Evolutionary conservation across 2,797 vertebrate genomes (phyloP).

Genomic region (Apogon hyalosoma): DNA sequence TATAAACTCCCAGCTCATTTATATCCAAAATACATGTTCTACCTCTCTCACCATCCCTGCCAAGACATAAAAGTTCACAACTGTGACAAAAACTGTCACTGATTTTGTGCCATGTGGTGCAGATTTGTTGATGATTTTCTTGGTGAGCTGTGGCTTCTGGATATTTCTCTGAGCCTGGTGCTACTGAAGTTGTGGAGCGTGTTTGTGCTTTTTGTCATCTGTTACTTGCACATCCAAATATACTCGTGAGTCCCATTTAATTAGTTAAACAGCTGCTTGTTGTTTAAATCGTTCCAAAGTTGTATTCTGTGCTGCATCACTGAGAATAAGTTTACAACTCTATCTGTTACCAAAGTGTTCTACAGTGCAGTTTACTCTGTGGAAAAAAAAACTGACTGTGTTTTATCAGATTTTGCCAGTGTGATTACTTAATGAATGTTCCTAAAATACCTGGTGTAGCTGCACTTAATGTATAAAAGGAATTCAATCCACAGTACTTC

Average conservation of each 20-base stretch:
- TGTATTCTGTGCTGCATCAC: constrained; percentile 3
- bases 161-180: constrained; percentile 1
- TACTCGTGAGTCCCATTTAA: constrained; percentile 21
- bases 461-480: too few relatives aligned
- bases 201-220: constrained; percentile 22
- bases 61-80: too few relatives aligned
- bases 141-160: constrained; percentile 2
- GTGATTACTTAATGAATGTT: too few relatives aligned
- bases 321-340: constrained; percentile 11
- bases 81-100: too few relatives aligned
- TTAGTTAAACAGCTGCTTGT: constrained; percentile 22
- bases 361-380: too few relatives aligned
- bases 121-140: constrained; percentile 2
- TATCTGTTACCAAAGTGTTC: constrained; percentile 1
- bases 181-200: constrained; percentile 3
- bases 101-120: background rate
- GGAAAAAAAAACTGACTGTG: background rate
- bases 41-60: too few relatives aligned
- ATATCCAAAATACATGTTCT: too few relatives aligned
- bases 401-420: background rate
- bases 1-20: too few relatives aligned
- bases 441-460: too few relatives aligned
- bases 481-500: too few relatives aligned
- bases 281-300: constrained; percentile 8
- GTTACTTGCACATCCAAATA: constrained; percentile 6